Conservation (phyloP, 1,140 invertebrate species). For the Hycleus phaleratus region DNA sequence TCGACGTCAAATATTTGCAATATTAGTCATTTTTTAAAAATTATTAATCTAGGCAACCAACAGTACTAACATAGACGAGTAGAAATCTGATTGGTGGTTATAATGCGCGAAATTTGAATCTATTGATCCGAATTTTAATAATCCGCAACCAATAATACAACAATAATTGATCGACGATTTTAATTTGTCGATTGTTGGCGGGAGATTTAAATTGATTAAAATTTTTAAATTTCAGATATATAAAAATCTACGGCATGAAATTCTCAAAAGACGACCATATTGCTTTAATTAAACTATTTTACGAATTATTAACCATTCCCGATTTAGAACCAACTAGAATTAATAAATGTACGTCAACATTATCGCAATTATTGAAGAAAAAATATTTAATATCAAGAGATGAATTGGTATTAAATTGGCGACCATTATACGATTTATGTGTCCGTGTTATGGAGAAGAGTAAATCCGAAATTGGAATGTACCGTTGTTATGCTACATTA, state of each 20-base stretch:
- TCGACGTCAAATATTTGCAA: no score
- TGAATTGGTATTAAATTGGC: conserved; percentile 79
- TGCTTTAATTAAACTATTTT: conserved; percentile 74
- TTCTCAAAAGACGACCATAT: conserved; percentile 90
- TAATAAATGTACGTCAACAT: conserved; percentile 56
- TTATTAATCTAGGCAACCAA: neutral
- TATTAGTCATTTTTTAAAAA: neutral
- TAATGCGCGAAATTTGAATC: no score
- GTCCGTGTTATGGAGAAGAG: conserved; percentile 33
- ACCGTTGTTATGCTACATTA: conserved; percentile 49
- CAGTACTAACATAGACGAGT: neutral
- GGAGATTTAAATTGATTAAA: neutral
- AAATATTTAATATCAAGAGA: conserved; percentile 65
- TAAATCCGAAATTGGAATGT: conserved; percentile 51
- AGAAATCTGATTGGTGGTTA: no score
- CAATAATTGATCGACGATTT: neutral
- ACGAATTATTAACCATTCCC: conserved; percentile 67
- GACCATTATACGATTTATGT: conserved; percentile 70
- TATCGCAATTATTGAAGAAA: conserved; percentile 60
- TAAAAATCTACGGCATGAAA: conserved; percentile 74
- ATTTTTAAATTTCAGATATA: conserved; percentile 54
- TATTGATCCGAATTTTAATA: no score
- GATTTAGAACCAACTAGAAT: conserved; percentile 68
- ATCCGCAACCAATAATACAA: neutral
- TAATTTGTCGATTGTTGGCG: neutral